A percentile compares a stretch with the other conserved stretches of the same genome.
Conservation (phyloP, 2,888 invertebrate genomes). For the Napeogenes sylphis region DNA sequence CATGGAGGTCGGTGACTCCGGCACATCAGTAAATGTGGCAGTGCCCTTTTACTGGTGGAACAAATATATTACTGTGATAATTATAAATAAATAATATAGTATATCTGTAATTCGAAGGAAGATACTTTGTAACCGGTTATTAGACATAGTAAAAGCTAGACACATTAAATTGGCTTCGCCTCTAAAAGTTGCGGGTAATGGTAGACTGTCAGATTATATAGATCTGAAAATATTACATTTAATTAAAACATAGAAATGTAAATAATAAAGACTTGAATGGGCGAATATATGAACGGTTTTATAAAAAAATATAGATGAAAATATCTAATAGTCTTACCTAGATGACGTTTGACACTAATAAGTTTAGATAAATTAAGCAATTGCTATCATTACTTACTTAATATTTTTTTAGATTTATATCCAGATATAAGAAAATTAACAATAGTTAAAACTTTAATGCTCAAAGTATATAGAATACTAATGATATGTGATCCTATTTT, state of each 20-base stretch:
- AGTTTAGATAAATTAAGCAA: slow-evolving; percentile 1
- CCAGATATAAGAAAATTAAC: no score
- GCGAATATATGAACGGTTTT: slow-evolving; percentile 20
- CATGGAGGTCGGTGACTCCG: background rate
- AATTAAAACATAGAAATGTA: slow-evolving; percentile 4
- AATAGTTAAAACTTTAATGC: no score
- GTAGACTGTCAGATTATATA: slow-evolving; percentile 7
- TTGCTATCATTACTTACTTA: no score
- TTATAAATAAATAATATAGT: slow-evolving; percentile 4
- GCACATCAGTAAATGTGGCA: slow-evolving; percentile 1
- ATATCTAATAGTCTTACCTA: slow-evolving; percentile 44
- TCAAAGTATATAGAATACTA: background rate
- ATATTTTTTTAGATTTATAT: no score
- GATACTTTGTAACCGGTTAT: slow-evolving; percentile 1
- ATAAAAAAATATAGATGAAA: slow-evolving; percentile 22
- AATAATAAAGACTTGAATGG: slow-evolving; percentile 22
- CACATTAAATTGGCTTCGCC: background rate
- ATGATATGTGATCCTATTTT: background rate
- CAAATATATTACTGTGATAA: slow-evolving; percentile 4
- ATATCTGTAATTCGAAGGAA: slow-evolving; percentile 6
- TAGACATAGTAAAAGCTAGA: slow-evolving; percentile 5
- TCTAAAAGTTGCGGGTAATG: background rate
- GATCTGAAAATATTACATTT: slow-evolving; percentile 5
- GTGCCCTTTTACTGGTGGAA: background rate
- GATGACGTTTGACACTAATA: slow-evolving; percentile 46